Evolutionary conservation across 1,140 invertebrate species (phyloP), one percentile per base, ranked within the genome.

Genomic region (Drosophila bifasciata): DNA sequence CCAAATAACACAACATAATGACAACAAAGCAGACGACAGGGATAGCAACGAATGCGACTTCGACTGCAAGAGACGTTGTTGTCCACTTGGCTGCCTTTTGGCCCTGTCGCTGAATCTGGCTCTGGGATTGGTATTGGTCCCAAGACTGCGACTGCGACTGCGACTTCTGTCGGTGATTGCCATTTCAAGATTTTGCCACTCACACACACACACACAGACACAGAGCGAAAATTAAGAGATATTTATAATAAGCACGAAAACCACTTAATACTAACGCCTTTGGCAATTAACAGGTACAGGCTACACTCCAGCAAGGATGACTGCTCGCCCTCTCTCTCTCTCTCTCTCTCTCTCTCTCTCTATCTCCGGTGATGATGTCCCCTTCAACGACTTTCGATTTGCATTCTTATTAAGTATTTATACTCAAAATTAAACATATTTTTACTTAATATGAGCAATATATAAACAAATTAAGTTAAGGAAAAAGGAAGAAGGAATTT

Each of bases 171-270:
- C 86, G 86, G 86, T 74, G 86, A 90, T 90, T 90, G 81, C 67
- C 79, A 76, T 83, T 90, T 85, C 88, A 86, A 90, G 86, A 90
- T 90, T 76, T 85, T 73, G 72, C 69, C 46, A 50, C 60, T 57
- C 19, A 53, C 49, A 62, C 23, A 67, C 49, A 50, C 21, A 40
- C 55, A 58, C 53, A 55, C 36, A 39, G 52, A 46, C 49, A 39
- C 46, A 61, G 25, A 58, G 76, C 76, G 74, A 89, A 90, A 90
- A 90, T 90, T 90, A 90, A 90, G 89, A 90, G 89, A 90, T 90
- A 90, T 90, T 90, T 90, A 90, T 90, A 90, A 90, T 85, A 90
- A 90, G 89, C 89, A 90, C 88, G 89, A 90, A 90, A 90, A 90
- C 89, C 89, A 90, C 89, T 90, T 90, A 90, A 90, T 76, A 78